Percentiles rank a stretch among this genome's conserved stretches.
phyloP scores from a whole-genome alignment of 2,113 vertebrate species.

The Phalacrocorax pelagicus region DNA sequence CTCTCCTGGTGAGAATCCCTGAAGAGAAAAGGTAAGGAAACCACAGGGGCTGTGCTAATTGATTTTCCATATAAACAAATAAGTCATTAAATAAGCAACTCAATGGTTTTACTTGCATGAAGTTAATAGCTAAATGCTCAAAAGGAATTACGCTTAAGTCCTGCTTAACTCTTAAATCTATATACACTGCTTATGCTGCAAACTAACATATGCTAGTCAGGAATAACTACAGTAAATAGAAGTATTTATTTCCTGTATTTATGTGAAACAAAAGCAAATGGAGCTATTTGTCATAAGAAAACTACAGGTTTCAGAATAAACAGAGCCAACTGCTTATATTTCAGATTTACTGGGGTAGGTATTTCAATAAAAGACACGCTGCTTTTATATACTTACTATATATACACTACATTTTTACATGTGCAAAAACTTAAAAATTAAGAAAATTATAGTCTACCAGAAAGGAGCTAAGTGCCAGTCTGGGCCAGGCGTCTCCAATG shows the following conservation, averaged over 20 bases:
- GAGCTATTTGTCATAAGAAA: neutral
- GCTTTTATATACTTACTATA: neutral
- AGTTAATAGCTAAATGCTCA: constrained; percentile 58
- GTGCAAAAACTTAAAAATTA: neutral
- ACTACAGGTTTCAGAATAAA: neutral
- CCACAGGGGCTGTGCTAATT: constrained; percentile 63
- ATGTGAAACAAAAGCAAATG: constrained; percentile 1
- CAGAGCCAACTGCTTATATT: neutral
- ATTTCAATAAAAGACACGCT: neutral
- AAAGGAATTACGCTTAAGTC: constrained; percentile 56
- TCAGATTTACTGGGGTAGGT: neutral
- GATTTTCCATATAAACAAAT: constrained; percentile 74
- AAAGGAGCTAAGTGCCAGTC: neutral
- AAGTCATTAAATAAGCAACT: constrained; percentile 68
- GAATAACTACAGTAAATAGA: neutral
- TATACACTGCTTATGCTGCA: neutral
- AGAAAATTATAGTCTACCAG: neutral
- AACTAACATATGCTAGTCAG: neutral
- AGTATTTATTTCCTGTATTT: neutral
- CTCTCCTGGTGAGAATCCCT: constrained; percentile 52
- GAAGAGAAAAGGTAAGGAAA: constrained; percentile 61
- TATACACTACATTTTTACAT: neutral
- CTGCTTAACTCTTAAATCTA: constrained; percentile 58
- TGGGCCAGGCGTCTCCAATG: neutral
- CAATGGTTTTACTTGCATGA: constrained; percentile 50